A percentile compares a stretch with the other conserved stretches of the same genome.
Evolutionary conservation across 2,797 vertebrate species (phyloP).

Genomic region (Spinus pinus): DNA sequence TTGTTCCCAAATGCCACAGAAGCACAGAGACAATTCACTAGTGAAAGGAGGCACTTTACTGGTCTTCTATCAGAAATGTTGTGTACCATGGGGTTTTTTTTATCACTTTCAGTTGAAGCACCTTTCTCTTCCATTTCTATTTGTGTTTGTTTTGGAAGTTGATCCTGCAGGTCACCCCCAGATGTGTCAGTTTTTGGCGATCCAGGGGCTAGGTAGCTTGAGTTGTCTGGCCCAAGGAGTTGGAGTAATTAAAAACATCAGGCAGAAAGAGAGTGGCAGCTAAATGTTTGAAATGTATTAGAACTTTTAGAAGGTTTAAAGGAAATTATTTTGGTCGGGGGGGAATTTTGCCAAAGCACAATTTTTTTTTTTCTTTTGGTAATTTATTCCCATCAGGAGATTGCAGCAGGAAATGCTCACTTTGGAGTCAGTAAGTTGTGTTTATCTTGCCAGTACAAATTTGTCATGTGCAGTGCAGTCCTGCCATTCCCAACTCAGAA

Average conservation of each 20-base stretch:
- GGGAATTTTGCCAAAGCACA: neutral
- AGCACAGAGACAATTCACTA: neutral
- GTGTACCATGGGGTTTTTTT: neutral
- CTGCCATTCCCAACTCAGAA: neutral
- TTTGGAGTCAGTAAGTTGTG: neutral
- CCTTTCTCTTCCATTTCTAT: slow-evolving; percentile 18
- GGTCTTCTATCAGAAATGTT: neutral
- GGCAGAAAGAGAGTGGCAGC: neutral
- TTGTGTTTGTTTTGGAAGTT: neutral
- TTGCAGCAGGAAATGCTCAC: neutral
- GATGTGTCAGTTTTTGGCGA: neutral
- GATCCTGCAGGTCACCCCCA: neutral
- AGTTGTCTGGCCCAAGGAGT: neutral
- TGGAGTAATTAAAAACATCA: neutral
- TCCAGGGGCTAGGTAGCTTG: neutral
- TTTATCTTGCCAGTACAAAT: neutral
- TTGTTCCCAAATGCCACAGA: slow-evolving; percentile 17
- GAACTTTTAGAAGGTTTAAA: neutral
- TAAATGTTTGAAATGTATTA: neutral
- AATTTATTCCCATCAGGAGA: neutral
- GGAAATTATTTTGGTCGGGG: neutral
- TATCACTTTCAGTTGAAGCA: neutral
- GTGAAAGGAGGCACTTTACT: slow-evolving; percentile 14
- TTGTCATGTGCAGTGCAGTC: neutral
- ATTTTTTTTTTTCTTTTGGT: neutral